phyloP scores from a whole-genome alignment of 2,113 vertebrate genomes.

The Phycodurus eques region DNA sequence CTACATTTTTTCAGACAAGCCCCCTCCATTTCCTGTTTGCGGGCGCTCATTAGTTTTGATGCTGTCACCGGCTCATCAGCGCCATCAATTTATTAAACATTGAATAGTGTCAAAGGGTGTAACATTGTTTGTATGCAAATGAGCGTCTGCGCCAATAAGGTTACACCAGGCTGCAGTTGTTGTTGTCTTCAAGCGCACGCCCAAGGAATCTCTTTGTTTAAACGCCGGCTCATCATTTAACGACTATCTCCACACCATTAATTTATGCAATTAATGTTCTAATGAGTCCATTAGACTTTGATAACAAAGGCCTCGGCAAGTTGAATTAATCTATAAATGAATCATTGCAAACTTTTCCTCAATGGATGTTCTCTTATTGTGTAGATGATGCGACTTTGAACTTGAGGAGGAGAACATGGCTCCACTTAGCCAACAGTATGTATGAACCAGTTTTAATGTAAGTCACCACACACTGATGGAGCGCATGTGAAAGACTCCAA shows the following conservation, averaged over 20 bases:
- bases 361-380: neutral
- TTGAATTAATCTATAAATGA: slow-evolving; percentile 7
- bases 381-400: neutral
- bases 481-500: neutral
- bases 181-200: neutral
- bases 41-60: neutral
- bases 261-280: slow-evolving; percentile 6
- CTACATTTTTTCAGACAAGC: neutral
- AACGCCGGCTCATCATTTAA: neutral
- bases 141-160: neutral
- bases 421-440: neutral
- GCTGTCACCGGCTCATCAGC: neutral
- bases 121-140: slow-evolving; percentile 1
- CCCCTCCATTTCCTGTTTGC: neutral
- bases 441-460: neutral
- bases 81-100: slow-evolving; percentile 4
- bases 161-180: neutral
- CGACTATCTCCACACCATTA: slow-evolving; percentile 7
- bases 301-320: slow-evolving; percentile 1
- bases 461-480: neutral
- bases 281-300: slow-evolving; percentile 13
- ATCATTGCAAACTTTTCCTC: neutral
- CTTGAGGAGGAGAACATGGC: neutral
- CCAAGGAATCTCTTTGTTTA: neutral
- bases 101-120: neutral